These are phyloP conservation scores for Aporophyla nigra DNA, from an alignment of 2,888 invertebrate genomes.

Conservation along the genomic window DNA sequence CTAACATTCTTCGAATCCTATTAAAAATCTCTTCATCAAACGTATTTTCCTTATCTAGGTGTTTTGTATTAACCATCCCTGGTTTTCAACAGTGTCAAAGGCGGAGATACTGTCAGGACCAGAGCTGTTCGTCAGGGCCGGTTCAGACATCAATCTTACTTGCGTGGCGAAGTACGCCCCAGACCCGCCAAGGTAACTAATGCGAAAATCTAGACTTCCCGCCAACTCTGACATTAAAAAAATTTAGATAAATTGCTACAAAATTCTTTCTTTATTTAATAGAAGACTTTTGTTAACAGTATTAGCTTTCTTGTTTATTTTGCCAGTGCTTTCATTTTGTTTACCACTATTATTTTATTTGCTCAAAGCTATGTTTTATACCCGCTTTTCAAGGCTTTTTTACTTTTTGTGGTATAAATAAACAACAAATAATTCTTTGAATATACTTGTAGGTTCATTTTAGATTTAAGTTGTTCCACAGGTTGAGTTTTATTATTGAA, in stretches of 20 bases:
- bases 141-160: conserved; percentile 97
- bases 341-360: conserved; percentile 25
- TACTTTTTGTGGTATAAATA: conserved; percentile 29
- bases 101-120: conserved; percentile 96
- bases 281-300: conserved; percentile 20
- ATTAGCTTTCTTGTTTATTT: conserved; percentile 25
- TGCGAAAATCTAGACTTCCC: conserved; percentile 53
- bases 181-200: conserved; percentile 94
- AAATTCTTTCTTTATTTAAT: conserved; percentile 29
- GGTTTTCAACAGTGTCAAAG: conserved; percentile 93
- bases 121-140: conserved; percentile 96
- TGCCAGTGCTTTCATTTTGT: conserved; percentile 10
- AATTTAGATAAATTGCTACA: conserved; percentile 75
- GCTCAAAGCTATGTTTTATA: conserved; percentile 10
- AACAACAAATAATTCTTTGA: conserved; percentile 14
- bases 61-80: conserved; percentile 40
- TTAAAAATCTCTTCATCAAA: background rate
- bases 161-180: conserved; percentile 96
- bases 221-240: conserved; percentile 38
- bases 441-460: background rate
- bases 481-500: conserved; percentile 4
- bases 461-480: background rate
- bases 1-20: background rate
- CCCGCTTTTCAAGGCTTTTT: background rate
- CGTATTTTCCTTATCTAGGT: background rate